phyloP scores from a whole-genome alignment of 2,797 vertebrate species.

The Limnodromus scolopaceus region DNA sequence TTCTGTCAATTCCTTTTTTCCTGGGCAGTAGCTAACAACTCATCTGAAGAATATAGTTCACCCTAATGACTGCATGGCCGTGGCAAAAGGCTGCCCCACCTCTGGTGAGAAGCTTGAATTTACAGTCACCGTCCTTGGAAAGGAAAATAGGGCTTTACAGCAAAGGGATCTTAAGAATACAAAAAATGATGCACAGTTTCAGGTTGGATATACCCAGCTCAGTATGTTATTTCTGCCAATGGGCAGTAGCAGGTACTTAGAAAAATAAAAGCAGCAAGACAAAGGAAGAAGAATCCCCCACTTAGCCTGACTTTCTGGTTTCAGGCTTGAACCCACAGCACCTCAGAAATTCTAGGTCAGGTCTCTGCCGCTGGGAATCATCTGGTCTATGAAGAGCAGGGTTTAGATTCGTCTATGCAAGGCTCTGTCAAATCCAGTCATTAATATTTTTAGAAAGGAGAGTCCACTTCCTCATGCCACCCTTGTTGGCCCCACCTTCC shows the following conservation, averaged over 20 bases:
- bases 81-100: background rate
- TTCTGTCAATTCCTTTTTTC: background rate
- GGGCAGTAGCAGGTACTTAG: background rate
- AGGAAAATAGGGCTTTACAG: background rate
- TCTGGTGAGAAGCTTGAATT: background rate
- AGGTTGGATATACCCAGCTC: background rate
- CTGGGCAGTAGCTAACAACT: background rate
- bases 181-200: background rate
- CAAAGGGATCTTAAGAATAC: background rate
- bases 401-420: background rate
- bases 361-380: background rate
- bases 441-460: background rate
- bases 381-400: background rate
- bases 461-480: background rate
- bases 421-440: background rate
- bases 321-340: background rate
- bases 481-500: background rate
- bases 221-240: background rate
- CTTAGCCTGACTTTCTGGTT: background rate
- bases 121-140: background rate
- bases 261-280: background rate
- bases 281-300: background rate
- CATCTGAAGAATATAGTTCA: background rate
- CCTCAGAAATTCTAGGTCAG: background rate
- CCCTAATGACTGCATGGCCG: rapidly evolving